A percentile compares a stretch with the other conserved stretches of the same genome.
Conservation (phyloP, 2,797 vertebrate species). For the Cheirogaleus major region DNA sequence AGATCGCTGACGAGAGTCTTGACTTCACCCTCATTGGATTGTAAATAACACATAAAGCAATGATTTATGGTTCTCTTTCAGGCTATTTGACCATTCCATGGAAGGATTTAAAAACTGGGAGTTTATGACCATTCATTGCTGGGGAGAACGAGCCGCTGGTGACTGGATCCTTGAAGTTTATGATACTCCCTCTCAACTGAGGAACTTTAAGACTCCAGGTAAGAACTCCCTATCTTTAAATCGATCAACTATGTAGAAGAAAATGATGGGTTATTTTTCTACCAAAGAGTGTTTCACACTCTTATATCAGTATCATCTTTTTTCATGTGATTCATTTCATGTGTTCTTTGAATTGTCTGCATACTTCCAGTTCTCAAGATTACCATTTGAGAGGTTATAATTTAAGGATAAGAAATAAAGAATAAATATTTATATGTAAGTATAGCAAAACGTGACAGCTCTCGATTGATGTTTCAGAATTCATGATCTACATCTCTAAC, state of each 20-base stretch:
- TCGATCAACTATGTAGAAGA: not conserved
- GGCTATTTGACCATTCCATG: slow-evolving; percentile 99
- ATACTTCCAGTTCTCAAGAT: not conserved
- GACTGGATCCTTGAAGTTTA: slow-evolving; percentile 99
- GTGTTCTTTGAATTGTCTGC: not conserved
- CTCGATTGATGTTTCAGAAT: not conserved
- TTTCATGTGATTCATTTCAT: not conserved
- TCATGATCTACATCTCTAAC: not conserved
- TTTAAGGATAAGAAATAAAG: slow-evolving; percentile 10
- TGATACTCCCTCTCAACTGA: slow-evolving; percentile 97
- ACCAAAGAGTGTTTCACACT: not conserved
- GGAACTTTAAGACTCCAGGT: slow-evolving; percentile 99
- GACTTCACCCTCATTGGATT: not conserved
- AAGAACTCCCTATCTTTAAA: slow-evolving; percentile 34
- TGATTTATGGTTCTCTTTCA: slow-evolving; percentile 74
- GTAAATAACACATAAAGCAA: not conserved
- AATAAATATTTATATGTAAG: not conserved
- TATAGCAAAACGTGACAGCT: not conserved
- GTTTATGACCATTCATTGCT: slow-evolving; percentile 99
- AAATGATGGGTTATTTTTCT: not conserved
- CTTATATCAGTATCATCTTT: not conserved
- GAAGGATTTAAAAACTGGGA: slow-evolving; percentile 99
- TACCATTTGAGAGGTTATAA: not conserved
- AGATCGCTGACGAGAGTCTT: not conserved
- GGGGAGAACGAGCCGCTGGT: slow-evolving; percentile 97